A percentile compares a stretch with the other conserved stretches of the same genome.
Evolutionary conservation across 1,140 invertebrate genomes (phyloP).

Genomic region (Drosophila tristis): DNA sequence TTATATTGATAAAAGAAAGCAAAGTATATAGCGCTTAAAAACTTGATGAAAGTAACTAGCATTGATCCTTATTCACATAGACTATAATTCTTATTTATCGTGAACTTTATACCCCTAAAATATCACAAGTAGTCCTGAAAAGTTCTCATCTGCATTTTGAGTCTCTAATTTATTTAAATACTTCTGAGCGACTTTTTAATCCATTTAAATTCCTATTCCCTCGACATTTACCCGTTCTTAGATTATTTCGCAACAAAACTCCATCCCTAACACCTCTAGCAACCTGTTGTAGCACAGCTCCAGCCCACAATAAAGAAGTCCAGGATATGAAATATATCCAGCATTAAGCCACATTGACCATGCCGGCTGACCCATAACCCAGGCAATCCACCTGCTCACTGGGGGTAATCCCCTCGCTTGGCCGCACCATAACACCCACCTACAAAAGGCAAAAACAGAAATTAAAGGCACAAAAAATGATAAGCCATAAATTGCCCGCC

Average conservation of each 20-base stretch:
- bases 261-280: neutral
- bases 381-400: constrained; percentile 21
- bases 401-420: constrained; percentile 2
- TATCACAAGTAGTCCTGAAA: neutral
- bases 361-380: constrained; percentile 45
- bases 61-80: too few species aligned
- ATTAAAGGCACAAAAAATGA: constrained; percentile 63
- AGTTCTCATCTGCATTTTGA: too few species aligned
- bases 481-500: constrained; percentile 60
- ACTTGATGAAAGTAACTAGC: too few species aligned
- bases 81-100: neutral
- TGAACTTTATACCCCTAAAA: neutral
- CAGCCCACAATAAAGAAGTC: neutral
- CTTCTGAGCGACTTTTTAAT: too few species aligned
- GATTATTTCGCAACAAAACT: neutral
- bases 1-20: constrained; percentile 2
- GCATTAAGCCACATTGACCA: constrained; percentile 8
- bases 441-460: constrained; percentile 19
- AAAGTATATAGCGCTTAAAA: too few species aligned
- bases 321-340: neutral
- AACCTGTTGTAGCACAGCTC: too few species aligned
- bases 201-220: too few species aligned
- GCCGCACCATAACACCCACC: constrained; percentile 35
- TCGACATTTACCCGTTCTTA: too few species aligned
- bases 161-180: too few species aligned